Evolutionary conservation across 2,113 vertebrate genomes (phyloP), one percentile per base, ranked within the genome.

Genomic region (Bubo blakistoni): DNA sequence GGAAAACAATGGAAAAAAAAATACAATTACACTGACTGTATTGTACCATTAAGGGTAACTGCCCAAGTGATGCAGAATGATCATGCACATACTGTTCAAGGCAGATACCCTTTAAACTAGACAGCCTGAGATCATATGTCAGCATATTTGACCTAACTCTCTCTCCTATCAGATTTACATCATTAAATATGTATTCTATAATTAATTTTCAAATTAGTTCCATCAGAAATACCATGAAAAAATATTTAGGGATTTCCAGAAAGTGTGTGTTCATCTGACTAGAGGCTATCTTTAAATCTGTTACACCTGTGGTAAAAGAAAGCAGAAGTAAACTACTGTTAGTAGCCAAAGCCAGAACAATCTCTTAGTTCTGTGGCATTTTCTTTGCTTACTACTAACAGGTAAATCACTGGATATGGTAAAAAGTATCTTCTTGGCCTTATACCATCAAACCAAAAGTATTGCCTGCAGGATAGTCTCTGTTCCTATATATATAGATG

Each of bases 121-220:
- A 13, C 18, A 69, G 30, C 3, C 18, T 0, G 1, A 79, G 40
- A 1, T 88, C 47, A 19, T 1, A 2, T 1, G 0, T 34, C 38
- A 71, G 29, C 22, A 19, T 6, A 25, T 61, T 77, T 80, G 8
- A 42, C 42, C 12, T 65, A 11, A 36, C 21, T 55, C 58, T 62
- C 20, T 32, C 6, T 70, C 14, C 13, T 80, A 22, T 71, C 11
- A 74, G 25, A 2, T 54, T 59, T 70, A 12, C 5, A 30, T 38
- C 21, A 17, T 17, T 70, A 92, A 76, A 42, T 65, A 54, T 32
- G 7, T 4, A 51, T 59, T 76, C 9, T 44, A 20, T 65, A 76
- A 63, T 44, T 71, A 59, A 47, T 62, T 81, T 88, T 65, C 7
- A 71, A 77, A 61, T 36, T 25, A 85, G 2, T 34, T 84, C 13